phyloP scores from a whole-genome alignment of 2,113 vertebrate genomes.

The Chamaetylas fuelleborni region DNA sequence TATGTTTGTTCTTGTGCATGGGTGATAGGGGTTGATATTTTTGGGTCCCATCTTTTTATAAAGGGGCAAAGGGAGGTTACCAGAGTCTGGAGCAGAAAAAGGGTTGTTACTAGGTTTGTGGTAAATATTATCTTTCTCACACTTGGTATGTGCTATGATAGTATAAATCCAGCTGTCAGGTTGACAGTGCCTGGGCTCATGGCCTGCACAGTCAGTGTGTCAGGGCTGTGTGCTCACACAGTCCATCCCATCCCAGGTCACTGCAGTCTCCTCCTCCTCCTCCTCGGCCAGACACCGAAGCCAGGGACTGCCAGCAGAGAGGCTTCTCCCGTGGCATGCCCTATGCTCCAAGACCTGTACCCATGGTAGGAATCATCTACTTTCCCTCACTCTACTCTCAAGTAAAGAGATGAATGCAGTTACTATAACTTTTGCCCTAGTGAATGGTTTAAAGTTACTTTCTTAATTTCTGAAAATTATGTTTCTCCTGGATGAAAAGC shows the following conservation, averaged over 20 bases:
- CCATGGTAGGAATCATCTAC: background rate
- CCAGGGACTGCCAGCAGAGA: background rate
- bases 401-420: background rate
- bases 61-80: background rate
- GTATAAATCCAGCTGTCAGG: background rate
- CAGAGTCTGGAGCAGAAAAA: background rate
- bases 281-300: background rate
- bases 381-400: background rate
- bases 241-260: background rate
- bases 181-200: fast-evolving
- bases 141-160: fast-evolving
- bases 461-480: background rate
- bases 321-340: background rate
- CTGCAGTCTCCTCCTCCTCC: constrained; percentile 29
- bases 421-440: background rate
- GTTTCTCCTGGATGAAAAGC: background rate
- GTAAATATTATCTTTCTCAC: background rate
- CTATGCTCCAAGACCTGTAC: background rate
- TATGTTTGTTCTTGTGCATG: fast-evolving
- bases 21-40: background rate
- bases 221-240: background rate
- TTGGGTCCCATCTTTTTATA: background rate
- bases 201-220: fast-evolving
- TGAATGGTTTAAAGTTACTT: background rate
- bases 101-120: background rate